phyloP scores from a whole-genome alignment of 2,888 invertebrate genomes.

The Ischnura elegans region DNA sequence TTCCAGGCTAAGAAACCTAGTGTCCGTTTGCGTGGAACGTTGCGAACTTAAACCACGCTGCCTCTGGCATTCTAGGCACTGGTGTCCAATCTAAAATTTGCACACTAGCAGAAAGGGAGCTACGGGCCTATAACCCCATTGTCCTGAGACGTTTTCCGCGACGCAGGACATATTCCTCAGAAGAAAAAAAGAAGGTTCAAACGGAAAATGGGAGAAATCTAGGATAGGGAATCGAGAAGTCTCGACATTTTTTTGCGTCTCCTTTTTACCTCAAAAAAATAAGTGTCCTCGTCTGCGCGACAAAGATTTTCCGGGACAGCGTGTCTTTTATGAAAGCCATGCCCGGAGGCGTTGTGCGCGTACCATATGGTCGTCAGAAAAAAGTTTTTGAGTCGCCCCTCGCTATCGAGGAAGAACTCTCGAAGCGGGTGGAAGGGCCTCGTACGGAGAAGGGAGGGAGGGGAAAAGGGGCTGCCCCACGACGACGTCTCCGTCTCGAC shows the following conservation, averaged over 20 bases:
- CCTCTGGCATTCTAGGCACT: background rate
- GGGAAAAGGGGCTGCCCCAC: no score
- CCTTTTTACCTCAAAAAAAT: constrained; percentile 49
- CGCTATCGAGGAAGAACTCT: constrained; percentile 1
- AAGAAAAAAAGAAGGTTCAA: background rate
- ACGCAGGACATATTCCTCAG: background rate
- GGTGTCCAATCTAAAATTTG: background rate
- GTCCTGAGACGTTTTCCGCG: constrained; percentile 43
- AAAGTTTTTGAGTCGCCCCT: background rate
- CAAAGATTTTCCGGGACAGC: constrained; percentile 62
- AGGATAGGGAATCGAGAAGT: constrained; percentile 26
- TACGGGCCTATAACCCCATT: background rate
- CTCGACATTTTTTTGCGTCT: constrained; percentile 2
- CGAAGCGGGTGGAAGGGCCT: background rate
- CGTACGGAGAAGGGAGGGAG: no score
- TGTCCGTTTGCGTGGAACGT: no score
- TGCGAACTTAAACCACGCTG: no score
- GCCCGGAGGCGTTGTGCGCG: background rate
- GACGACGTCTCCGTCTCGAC: background rate
- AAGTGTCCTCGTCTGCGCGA: constrained; percentile 43
- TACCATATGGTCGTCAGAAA: constrained; percentile 41
- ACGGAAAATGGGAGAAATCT: constrained; percentile 6
- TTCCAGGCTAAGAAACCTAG: no score
- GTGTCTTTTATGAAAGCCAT: constrained; percentile 36
- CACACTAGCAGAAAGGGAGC: background rate